phyloP scores from a whole-genome alignment of 2,113 vertebrate species.

The Agapornis roseicollis region DNA sequence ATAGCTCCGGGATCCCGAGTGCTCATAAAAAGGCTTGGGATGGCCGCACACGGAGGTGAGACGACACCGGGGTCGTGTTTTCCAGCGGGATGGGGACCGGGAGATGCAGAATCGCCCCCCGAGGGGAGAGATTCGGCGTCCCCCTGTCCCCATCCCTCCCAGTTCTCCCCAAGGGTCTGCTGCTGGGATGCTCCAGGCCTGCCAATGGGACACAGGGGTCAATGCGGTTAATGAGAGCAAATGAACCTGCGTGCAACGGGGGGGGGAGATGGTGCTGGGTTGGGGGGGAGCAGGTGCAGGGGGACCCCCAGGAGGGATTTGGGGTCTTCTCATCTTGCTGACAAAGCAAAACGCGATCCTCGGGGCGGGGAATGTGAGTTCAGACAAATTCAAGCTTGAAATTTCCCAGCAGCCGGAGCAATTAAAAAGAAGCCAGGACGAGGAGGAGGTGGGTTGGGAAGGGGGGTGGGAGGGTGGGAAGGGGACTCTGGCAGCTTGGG shows the following conservation, averaged over 20 bases:
- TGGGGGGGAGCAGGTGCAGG: constrained; percentile 38
- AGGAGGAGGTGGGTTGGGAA: neutral
- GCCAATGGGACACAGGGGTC: neutral
- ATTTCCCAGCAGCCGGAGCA: constrained; percentile 44
- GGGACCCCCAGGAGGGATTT: neutral
- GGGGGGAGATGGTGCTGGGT: neutral
- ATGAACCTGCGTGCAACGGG: neutral
- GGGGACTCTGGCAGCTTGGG: neutral
- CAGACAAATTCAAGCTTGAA: constrained; percentile 42
- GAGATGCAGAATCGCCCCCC: neutral
- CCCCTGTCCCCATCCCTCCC: neutral
- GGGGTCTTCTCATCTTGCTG: neutral
- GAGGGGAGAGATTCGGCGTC: neutral
- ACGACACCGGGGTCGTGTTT: neutral
- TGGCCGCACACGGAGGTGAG: constrained; percentile 32
- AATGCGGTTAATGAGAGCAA: neutral
- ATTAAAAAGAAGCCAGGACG: neutral
- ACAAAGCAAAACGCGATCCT: neutral
- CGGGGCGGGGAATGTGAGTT: neutral
- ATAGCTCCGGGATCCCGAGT: constrained; percentile 42
- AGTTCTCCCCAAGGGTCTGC: neutral
- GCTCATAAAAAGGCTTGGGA: constrained; percentile 39
- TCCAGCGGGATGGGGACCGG: neutral
- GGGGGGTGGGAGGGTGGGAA: neutral
- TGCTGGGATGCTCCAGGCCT: neutral